phyloP scores from a whole-genome alignment of 1,140 invertebrate genomes.

The Temnothorax nylanderi region DNA sequence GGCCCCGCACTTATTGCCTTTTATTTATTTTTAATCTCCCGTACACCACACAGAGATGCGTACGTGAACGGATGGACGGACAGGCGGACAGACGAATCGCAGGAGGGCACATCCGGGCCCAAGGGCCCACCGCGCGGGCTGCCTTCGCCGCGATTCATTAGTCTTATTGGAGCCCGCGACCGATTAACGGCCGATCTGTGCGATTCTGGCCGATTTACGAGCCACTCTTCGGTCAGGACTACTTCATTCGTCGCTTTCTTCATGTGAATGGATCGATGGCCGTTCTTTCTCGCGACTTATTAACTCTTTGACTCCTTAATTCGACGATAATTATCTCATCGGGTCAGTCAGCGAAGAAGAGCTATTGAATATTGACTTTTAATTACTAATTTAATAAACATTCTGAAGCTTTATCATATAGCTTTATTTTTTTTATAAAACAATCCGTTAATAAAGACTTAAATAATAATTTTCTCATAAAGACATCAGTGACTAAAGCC shows the following conservation, averaged over 20 bases:
- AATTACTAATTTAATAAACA: not conserved
- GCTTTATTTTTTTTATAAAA: not conserved
- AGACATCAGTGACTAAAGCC: not conserved
- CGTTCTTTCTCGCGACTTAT: slow-evolving; percentile 2
- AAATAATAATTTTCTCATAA: not conserved
- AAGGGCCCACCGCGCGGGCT: slow-evolving; percentile 69
- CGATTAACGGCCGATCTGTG: slow-evolving; percentile 68
- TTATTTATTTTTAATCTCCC: slow-evolving; percentile 85
- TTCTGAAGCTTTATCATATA: not conserved
- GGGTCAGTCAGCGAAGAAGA: not conserved
- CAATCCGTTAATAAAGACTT: not conserved
- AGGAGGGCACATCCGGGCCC: slow-evolving; percentile 81
- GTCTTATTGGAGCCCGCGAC: slow-evolving; percentile 59
- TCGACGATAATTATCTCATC: slow-evolving; percentile 30
- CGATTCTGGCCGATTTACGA: slow-evolving; percentile 66
- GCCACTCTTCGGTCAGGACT: slow-evolving; percentile 51
- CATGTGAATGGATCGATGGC: slow-evolving; percentile 9
- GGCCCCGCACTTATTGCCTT: slow-evolving; percentile 85
- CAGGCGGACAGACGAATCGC: slow-evolving; percentile 76
- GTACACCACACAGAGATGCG: slow-evolving; percentile 68
- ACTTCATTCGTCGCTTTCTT: slow-evolving; percentile 54
- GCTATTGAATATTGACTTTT: not conserved
- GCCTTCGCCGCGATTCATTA: slow-evolving; percentile 79
- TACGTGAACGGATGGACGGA: slow-evolving; percentile 57
- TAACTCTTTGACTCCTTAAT: slow-evolving; percentile 6